These are phyloP conservation scores for Scaptomyza reducta DNA, from an alignment of 2,888 invertebrate genomes.

Conservation along the genomic window DNA sequence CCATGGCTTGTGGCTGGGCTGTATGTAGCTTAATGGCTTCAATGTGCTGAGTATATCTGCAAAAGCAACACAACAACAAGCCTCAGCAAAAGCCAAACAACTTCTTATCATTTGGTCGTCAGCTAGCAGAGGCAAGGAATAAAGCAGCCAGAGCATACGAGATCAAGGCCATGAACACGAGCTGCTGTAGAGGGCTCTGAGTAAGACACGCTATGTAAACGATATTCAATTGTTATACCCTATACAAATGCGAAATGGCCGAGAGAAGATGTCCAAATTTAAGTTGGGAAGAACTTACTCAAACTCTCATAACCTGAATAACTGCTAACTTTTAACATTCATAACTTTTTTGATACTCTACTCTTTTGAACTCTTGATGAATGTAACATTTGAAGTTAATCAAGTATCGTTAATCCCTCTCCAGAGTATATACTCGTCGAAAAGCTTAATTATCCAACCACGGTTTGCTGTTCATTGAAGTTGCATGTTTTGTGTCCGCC, in stretches of 20 bases:
- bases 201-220: constrained; percentile 38
- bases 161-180: constrained; percentile 57
- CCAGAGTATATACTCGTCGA: not conserved
- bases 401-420: not conserved
- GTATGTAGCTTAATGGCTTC: constrained; percentile 22
- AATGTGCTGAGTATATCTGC: constrained; percentile 2
- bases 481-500: constrained; percentile 16
- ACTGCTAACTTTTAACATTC: no score
- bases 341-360: no score
- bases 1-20: not conserved
- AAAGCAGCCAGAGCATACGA: constrained; percentile 5
- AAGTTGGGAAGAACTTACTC: no score
- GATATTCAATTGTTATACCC: constrained; percentile 67
- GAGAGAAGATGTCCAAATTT: not conserved
- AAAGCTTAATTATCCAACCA: not conserved
- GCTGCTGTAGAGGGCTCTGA: constrained; percentile 25
- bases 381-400: no score
- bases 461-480: constrained; percentile 29
- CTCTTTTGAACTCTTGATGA: no score
- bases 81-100: constrained; percentile 23
- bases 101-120: constrained; percentile 31
- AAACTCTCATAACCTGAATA: no score
- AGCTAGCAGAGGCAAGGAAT: constrained; percentile 3
- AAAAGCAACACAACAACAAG: constrained; percentile 3
- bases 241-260: not conserved